These are phyloP conservation scores for Drosophila histrio DNA, from an alignment of 2,888 invertebrate species.

Conservation along the genomic window DNA sequence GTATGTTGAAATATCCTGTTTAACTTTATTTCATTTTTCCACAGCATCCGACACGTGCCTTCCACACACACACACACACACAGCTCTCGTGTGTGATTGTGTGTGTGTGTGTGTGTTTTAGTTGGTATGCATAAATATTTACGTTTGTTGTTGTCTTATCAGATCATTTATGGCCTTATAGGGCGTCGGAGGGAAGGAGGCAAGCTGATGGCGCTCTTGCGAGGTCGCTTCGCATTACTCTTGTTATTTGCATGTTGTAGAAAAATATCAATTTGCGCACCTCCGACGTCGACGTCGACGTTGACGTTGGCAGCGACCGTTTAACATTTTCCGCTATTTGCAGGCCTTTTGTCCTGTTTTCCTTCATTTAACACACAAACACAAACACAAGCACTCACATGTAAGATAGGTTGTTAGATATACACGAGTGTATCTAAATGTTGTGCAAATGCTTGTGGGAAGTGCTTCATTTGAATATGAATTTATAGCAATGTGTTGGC, in stretches of 20 bases:
- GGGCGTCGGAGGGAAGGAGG: not conserved
- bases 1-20: constrained; percentile 75
- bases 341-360: constrained; percentile 69
- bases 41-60: constrained; percentile 77
- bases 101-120: constrained; percentile 55
- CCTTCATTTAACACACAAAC: constrained; percentile 58
- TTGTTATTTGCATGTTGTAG: constrained; percentile 77
- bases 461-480: constrained; percentile 66
- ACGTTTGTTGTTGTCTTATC: constrained; percentile 79
- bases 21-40: constrained; percentile 78
- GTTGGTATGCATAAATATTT: constrained; percentile 78
- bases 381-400: constrained; percentile 1
- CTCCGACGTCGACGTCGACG: constrained; percentile 54
- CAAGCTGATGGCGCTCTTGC: constrained; percentile 2
- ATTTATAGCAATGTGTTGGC: constrained; percentile 69
- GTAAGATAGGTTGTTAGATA: constrained; percentile 28
- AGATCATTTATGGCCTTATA: constrained; percentile 68
- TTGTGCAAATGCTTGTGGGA: constrained; percentile 69
- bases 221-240: constrained; percentile 67
- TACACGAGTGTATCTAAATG: constrained; percentile 66
- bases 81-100: not conserved
- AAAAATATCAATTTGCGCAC: constrained; percentile 77
- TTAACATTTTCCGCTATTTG: constrained; percentile 78
- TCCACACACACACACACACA: constrained; percentile 22
- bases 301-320: constrained; percentile 52